Percentiles rank a stretch among this genome's conserved stretches.
Evolutionary conservation across 2,797 vertebrate species (phyloP).

Genomic region (Erithacus rubecula): DNA sequence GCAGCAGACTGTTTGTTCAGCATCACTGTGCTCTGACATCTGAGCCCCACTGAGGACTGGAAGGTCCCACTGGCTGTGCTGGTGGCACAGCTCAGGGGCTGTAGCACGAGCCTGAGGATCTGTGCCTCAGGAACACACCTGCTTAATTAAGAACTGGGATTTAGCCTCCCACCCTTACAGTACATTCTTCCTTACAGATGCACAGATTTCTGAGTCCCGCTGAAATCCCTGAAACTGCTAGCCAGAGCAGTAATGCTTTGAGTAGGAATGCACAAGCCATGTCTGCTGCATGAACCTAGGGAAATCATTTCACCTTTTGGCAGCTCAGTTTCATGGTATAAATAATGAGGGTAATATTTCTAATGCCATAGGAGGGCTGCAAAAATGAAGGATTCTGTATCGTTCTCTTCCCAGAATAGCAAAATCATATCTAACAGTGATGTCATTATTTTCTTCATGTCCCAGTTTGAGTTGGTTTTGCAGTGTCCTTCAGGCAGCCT

Average conservation of each 20-base stretch:
- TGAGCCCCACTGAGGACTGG: not conserved
- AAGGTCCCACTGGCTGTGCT: accelerated
- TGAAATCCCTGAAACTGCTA: not conserved
- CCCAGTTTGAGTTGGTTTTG: not conserved
- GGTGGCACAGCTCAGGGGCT: not conserved
- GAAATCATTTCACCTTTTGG: not conserved
- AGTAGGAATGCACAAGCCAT: not conserved
- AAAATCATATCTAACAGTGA: not conserved
- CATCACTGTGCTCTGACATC: not conserved
- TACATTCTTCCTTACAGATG: not conserved
- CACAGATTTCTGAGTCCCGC: not conserved
- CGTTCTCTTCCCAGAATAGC: not conserved
- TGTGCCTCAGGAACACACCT: not conserved
- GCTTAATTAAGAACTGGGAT: not conserved
- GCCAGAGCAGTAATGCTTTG: not conserved
- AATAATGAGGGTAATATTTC: not conserved
- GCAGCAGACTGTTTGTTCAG: not conserved
- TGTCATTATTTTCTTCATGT: not conserved
- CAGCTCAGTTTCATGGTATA: not conserved
- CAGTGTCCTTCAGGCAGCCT: not conserved
- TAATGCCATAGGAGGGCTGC: not conserved
- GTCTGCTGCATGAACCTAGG: not conserved
- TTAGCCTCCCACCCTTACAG: not conserved
- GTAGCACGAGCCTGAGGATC: not conserved
- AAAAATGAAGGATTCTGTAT: not conserved